Conservation (phyloP, 92 coral and sea anemone genomes). For the Umimayanthus chanpuru region DNA sequence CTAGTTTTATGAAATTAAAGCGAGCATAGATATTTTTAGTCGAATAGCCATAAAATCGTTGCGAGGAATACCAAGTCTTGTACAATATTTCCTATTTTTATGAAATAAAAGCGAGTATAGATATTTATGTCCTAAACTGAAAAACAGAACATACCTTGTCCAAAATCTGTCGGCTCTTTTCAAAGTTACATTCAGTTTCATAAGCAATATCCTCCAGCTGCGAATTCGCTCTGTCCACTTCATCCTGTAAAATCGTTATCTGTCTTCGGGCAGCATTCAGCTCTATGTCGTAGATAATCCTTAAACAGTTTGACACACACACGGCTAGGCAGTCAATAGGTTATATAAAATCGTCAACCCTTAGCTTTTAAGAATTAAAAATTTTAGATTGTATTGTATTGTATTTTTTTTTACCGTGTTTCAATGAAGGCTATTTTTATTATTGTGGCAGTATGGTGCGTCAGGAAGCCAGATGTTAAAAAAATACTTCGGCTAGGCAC, state of each 20-base stretch:
- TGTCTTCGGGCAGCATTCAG: background rate
- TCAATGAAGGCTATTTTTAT: too few species aligned
- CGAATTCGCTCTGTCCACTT: background rate
- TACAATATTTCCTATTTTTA: background rate
- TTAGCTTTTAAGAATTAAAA: too few species aligned
- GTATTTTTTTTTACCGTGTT: too few species aligned
- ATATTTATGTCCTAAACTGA: too few species aligned
- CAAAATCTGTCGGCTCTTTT: background rate
- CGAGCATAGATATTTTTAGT: background rate
- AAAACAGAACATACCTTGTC: background rate
- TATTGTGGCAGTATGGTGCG: too few species aligned
- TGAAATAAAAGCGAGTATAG: background rate
- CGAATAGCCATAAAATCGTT: too few species aligned
- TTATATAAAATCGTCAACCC: too few species aligned
- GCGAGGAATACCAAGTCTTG: too few species aligned
- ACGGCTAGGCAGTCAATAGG: too few species aligned
- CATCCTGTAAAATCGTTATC: background rate
- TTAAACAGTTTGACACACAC: background rate
- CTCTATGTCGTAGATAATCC: background rate
- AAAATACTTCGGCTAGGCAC: too few species aligned
- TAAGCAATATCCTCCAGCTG: background rate
- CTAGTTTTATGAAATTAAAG: background rate
- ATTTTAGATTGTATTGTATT: too few species aligned
- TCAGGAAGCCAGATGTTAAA: too few species aligned
- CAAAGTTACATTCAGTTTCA: conserved; percentile 8